Conservation (phyloP, 2,888 invertebrate species). For the Microctonus aethiopoides region DNA sequence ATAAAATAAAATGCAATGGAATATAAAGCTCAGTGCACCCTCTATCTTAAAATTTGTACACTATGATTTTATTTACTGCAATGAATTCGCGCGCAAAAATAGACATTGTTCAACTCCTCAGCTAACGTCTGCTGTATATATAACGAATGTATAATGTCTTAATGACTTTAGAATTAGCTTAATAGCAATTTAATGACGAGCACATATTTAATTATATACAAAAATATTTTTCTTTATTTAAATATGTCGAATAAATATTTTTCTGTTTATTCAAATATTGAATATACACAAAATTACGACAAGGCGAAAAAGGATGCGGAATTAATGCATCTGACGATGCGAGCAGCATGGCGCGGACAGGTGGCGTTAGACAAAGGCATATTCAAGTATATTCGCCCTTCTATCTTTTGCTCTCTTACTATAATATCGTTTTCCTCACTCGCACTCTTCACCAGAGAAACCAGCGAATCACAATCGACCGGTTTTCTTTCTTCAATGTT, state of each 20-base stretch:
- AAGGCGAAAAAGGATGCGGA: slow-evolving; percentile 9
- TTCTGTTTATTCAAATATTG: neutral
- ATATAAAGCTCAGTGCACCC: neutral
- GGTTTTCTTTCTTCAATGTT: slow-evolving; percentile 33
- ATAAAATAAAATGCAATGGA: neutral
- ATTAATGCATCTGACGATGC: slow-evolving; percentile 31
- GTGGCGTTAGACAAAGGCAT: slow-evolving; percentile 35
- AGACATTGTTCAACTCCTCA: slow-evolving; percentile 34
- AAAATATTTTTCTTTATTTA: neutral
- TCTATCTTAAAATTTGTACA: slow-evolving; percentile 56
- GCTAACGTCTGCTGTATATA: too few species aligned
- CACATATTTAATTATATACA: too few species aligned
- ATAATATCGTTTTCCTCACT: slow-evolving; percentile 6
- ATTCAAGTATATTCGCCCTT: slow-evolving; percentile 21
- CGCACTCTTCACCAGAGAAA: slow-evolving; percentile 29
- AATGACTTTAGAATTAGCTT: too few species aligned
- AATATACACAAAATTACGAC: neutral
- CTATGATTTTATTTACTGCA: slow-evolving; percentile 58
- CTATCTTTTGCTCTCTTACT: too few species aligned
- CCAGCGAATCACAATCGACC: slow-evolving; percentile 37
- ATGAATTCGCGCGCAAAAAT: slow-evolving; percentile 57
- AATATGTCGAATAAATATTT: neutral
- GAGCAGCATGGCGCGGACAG: slow-evolving; percentile 35
- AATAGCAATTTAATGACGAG: too few species aligned
- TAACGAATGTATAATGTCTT: too few species aligned